phyloP scores from a whole-genome alignment of 2,113 vertebrate species.

The Etheostoma cragini region DNA sequence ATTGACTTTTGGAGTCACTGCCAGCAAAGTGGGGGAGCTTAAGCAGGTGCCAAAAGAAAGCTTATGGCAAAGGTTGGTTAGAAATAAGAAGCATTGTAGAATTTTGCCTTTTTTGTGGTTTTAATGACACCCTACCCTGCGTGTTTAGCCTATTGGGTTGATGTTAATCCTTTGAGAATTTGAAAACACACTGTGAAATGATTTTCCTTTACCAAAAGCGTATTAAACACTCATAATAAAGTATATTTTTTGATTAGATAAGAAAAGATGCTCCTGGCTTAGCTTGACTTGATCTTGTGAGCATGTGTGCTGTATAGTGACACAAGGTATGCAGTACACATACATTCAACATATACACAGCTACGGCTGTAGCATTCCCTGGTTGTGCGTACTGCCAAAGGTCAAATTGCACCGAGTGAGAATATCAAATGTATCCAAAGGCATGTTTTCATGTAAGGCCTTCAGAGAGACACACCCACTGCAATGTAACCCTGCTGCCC shows the following conservation, averaged over 20 bases:
- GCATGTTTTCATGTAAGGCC: constrained; percentile 56
- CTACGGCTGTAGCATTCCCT: constrained; percentile 32
- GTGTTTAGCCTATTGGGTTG: neutral
- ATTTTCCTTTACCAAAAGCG: neutral
- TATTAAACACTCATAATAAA: neutral
- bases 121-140: neutral
- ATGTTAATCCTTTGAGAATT: neutral
- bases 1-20: neutral
- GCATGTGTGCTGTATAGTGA: neutral
- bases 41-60: neutral
- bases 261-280: neutral
- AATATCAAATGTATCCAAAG: constrained; percentile 61
- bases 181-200: neutral
- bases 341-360: constrained; percentile 31
- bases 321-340: constrained; percentile 15
- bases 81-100: neutral
- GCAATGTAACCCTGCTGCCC: constrained; percentile 17
- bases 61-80: neutral
- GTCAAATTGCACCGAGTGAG: constrained; percentile 53
- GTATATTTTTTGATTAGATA: neutral
- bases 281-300: neutral
- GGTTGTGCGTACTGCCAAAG: constrained; percentile 46
- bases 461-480: constrained; percentile 51
- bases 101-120: neutral
- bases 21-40: neutral